Conservation (phyloP, 2,888 invertebrate genomes). For the Drosophila mulleri region DNA sequence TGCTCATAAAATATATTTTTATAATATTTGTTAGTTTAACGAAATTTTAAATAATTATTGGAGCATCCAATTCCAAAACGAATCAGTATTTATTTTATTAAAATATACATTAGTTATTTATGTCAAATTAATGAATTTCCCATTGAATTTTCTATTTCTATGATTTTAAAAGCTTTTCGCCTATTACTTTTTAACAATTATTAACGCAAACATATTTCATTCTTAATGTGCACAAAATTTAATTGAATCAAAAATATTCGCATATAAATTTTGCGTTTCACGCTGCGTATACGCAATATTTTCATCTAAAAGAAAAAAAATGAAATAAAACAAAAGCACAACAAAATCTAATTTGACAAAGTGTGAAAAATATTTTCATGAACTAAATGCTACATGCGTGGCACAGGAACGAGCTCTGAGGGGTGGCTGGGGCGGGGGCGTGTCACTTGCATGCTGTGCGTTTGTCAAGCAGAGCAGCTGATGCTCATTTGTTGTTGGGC, state of each 20-base stretch:
- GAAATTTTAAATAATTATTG: not conserved
- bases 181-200: constrained; percentile 3
- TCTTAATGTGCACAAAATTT: not conserved
- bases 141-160: not conserved
- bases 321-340: constrained; percentile 28
- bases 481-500: constrained; percentile 64
- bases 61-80: not conserved
- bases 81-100: not conserved
- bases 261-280: constrained; percentile 17
- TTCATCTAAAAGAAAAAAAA: not conserved
- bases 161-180: not conserved
- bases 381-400: constrained; percentile 50
- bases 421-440: not conserved
- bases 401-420: not conserved
- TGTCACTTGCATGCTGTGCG: constrained; percentile 50
- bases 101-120: not conserved
- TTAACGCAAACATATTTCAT: not conserved
- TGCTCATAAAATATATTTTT: not conserved
- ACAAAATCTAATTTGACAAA: constrained; percentile 55
- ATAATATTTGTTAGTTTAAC: not conserved
- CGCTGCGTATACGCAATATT: constrained; percentile 18
- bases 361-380: constrained; percentile 80
- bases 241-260: constrained; percentile 2
- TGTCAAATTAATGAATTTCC: not conserved
- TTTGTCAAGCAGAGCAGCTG: constrained; percentile 73